Conservation (phyloP, 2,113 vertebrate species). For the Eleginops maclovinus region DNA sequence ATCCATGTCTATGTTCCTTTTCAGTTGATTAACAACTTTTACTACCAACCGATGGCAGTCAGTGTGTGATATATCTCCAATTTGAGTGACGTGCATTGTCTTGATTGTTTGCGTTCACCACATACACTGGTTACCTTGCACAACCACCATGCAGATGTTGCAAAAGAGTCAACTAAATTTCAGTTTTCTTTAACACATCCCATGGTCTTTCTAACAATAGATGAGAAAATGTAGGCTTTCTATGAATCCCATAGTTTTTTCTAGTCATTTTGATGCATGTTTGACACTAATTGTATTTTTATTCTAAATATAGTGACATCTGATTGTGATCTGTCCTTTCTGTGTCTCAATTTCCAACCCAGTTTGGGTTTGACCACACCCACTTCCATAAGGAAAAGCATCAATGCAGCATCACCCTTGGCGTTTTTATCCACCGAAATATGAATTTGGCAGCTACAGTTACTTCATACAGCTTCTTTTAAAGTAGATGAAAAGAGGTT, state of each 20-base stretch:
- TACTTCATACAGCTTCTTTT: too few relatives aligned
- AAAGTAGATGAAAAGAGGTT: too few relatives aligned
- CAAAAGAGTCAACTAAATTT: background rate
- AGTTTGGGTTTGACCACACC: too few relatives aligned
- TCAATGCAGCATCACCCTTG: too few relatives aligned
- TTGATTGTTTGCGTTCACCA: background rate
- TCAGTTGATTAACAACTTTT: conserved; percentile 26
- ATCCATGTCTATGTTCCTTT: conserved; percentile 18
- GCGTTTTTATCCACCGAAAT: too few relatives aligned
- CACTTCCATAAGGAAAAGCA: too few relatives aligned
- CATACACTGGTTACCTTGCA: background rate
- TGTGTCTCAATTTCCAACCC: too few relatives aligned
- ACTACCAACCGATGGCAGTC: conserved; percentile 21
- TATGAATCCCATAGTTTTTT: background rate
- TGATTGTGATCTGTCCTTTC: too few relatives aligned
- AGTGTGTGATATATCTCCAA: conserved; percentile 5
- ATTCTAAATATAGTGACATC: background rate
- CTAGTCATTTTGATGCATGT: conserved; percentile 3
- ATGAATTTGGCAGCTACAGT: too few relatives aligned
- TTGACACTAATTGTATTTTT: conserved; percentile 1
- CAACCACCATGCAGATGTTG: background rate
- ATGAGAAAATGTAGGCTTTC: background rate
- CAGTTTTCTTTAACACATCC: conserved; percentile 1
- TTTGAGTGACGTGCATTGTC: conserved; percentile 16
- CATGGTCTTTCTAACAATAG: conserved; percentile 26